Evolutionary conservation across 2,113 vertebrate species (phyloP), one percentile per base, ranked within the genome.

Genomic region (Notechis scutatus): DNA sequence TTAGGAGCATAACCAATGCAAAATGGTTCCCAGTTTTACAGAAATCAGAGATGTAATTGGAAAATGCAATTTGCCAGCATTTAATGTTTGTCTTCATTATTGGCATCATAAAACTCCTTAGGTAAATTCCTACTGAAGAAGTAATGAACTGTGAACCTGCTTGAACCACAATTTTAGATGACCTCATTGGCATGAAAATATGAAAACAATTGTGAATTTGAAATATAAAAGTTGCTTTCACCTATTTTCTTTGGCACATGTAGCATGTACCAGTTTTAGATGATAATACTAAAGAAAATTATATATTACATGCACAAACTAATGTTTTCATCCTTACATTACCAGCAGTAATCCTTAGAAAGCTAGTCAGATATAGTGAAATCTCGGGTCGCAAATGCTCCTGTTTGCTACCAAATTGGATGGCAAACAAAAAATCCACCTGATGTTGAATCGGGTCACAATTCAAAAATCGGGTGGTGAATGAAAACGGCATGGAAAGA

Each of bases 181-280:
- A 90, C 69, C 92, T 90, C 64, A 59, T 92, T 92, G 85, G 57
- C 86, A 39, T 92, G 64, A 50, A 89, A 92, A 89, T 64, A 21
- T 55, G 47, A 92, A 55, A 6, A 69, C 55, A 14, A 47, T 47
- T 50, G 42, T 90, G 69, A 54, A 90, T 9, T 89, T 92, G 81
- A 85, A 81, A 89, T 55, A 55, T 89, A 56, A 24, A 89, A 56
- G 24, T 89, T 74, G 1, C 24, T 89, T 89, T 29, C 5, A 81
- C 89, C 88, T 10, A 1, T 57, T 56, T 90, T 50, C 54, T 11
- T 69, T 74, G 87, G 57, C 18, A 18, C 34, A 64, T 55, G 18
- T 9, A 26, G 6, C 6, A 34, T 89, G 39, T 61, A 89, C 55
- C 55, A 56, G 55, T 56, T 56, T 56, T n/a, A 45, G 34, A 42